phyloP scores from a whole-genome alignment of 1,140 invertebrate species.

The Drosophila lacteicornis region DNA sequence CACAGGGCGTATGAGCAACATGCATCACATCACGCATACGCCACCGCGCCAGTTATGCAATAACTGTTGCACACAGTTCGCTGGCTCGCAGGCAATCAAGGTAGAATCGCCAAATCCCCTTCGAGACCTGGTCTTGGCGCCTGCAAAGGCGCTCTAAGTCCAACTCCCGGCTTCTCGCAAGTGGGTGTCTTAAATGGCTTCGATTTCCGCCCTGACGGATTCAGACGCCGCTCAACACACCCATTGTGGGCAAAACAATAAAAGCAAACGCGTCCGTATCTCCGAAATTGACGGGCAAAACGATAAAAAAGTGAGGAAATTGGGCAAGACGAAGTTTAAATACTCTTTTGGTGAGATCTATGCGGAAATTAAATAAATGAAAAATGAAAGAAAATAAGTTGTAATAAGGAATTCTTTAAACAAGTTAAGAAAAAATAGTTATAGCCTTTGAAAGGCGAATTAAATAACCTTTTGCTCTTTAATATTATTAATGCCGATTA shows the following conservation, averaged over 20 bases:
- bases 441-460: too few species aligned
- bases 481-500: too few species aligned
- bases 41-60: slow-evolving; percentile 63
- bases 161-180: slow-evolving; percentile 3
- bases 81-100: slow-evolving; percentile 27
- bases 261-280: slow-evolving; percentile 61
- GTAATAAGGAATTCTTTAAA: neutral
- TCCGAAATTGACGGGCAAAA: slow-evolving; percentile 58
- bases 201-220: slow-evolving; percentile 61
- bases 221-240: slow-evolving; percentile 10
- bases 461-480: too few species aligned
- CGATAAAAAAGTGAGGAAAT: slow-evolving; percentile 25
- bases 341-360: neutral
- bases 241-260: slow-evolving; percentile 64
- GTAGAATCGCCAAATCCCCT: slow-evolving; percentile 36
- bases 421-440: neutral
- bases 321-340: neutral
- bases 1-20: slow-evolving; percentile 34
- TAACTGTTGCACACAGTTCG: slow-evolving; percentile 61
- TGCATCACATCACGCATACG: slow-evolving; percentile 27
- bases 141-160: slow-evolving; percentile 24
- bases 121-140: neutral
- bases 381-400: too few species aligned
- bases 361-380: neutral
- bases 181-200: slow-evolving; percentile 40